A percentile compares a stretch with the other conserved stretches of the same genome.
Conservation (phyloP, 2,113 vertebrate species). For the Atherinomorus stipes region DNA sequence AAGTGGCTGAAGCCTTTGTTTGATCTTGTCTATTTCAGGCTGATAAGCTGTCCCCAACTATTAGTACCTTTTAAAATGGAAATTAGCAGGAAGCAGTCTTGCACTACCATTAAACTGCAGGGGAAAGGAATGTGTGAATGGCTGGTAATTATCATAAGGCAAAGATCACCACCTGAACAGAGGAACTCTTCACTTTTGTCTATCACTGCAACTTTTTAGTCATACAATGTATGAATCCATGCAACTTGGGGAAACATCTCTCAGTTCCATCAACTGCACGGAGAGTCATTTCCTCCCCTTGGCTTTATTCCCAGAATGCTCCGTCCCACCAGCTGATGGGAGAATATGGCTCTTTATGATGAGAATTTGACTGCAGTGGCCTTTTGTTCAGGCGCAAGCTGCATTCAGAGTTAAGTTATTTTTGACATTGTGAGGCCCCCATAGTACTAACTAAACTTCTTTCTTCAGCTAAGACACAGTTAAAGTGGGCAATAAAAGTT, state of each 20-base stretch:
- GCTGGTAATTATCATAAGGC: slow-evolving; percentile 59
- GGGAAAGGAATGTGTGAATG: slow-evolving; percentile 64
- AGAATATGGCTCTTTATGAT: slow-evolving; percentile 37
- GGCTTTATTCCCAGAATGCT: slow-evolving; percentile 54
- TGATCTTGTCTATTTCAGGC: slow-evolving; percentile 65
- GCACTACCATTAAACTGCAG: slow-evolving; percentile 24
- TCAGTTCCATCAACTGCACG: slow-evolving; percentile 5
- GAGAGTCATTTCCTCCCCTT: slow-evolving; percentile 55
- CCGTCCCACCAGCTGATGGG: slow-evolving; percentile 47
- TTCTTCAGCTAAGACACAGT: background rate
- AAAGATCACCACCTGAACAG: slow-evolving; percentile 30
- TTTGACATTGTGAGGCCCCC: background rate
- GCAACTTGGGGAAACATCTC: background rate
- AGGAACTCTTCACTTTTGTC: slow-evolving; percentile 14
- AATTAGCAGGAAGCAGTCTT: slow-evolving; percentile 54
- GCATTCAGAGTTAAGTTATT: slow-evolving; percentile 2
- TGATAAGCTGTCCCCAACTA: slow-evolving; percentile 20
- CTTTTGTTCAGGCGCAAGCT: slow-evolving; percentile 40
- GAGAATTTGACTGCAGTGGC: slow-evolving; percentile 44
- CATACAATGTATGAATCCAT: background rate
- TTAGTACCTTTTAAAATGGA: slow-evolving; percentile 58
- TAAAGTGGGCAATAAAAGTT: background rate
- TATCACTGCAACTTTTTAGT: slow-evolving; percentile 1
- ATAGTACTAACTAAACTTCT: background rate
- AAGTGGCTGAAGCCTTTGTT: slow-evolving; percentile 34